Evolutionary conservation across 2,797 vertebrate genomes (phyloP).

Genomic region (Sternotherus odoratus): DNA sequence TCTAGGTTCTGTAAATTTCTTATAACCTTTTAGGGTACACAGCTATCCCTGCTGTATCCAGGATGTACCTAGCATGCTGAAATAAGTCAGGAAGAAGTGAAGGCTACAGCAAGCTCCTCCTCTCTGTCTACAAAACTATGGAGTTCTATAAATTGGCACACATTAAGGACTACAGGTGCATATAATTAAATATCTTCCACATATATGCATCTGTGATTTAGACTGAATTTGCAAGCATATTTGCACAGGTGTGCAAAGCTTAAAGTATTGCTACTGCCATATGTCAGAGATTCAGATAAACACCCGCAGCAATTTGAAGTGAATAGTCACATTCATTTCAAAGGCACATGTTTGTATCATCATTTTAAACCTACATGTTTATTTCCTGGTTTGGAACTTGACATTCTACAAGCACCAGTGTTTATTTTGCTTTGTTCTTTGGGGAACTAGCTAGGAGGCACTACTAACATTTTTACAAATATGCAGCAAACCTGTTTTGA

Average conservation of each 20-base stretch:
- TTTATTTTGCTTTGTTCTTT: not conserved
- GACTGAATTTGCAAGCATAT: not conserved
- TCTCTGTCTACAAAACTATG: not conserved
- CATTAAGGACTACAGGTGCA: not conserved
- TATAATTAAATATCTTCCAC: not conserved
- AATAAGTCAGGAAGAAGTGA: not conserved
- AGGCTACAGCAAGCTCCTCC: not conserved
- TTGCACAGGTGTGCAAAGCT: not conserved
- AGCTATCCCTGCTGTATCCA: not conserved
- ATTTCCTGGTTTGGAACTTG: not conserved
- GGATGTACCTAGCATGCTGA: not conserved
- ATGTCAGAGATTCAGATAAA: not conserved
- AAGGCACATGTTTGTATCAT: not conserved
- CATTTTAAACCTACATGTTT: not conserved
- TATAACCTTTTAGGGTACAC: not conserved
- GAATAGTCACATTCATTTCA: not conserved
- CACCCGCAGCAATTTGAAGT: not conserved
- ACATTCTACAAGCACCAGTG: not conserved
- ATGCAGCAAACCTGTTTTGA: not conserved
- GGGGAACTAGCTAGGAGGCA: not conserved
- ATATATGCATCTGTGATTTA: not conserved
- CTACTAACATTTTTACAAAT: not conserved
- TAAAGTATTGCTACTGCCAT: not conserved
- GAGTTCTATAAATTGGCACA: not conserved
- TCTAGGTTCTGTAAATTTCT: not conserved